Evolutionary conservation across 2,888 invertebrate species (phyloP).

Genomic region (Troilus luridus): DNA sequence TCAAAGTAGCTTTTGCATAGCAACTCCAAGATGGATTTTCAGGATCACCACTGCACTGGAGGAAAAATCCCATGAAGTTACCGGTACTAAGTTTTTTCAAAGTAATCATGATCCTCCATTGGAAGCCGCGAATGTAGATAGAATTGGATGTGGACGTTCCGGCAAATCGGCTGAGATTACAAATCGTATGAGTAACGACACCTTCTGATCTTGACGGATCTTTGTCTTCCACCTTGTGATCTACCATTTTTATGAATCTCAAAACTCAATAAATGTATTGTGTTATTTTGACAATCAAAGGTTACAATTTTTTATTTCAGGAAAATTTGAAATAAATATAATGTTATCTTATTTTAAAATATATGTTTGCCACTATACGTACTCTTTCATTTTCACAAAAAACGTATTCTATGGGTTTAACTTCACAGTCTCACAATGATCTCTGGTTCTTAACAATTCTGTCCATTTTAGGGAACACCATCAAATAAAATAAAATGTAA

Average conservation of each 20-base stretch:
- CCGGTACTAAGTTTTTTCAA: neutral
- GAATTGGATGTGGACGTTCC: neutral
- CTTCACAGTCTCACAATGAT: neutral
- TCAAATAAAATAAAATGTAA: neutral
- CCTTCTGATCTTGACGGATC: slow-evolving; percentile 10
- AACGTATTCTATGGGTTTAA: neutral
- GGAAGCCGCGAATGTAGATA: neutral
- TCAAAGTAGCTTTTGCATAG: slow-evolving; percentile 94
- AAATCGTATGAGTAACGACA: neutral
- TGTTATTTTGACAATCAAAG: neutral
- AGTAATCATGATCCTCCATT: neutral
- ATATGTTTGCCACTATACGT: neutral
- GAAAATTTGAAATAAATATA: neutral
- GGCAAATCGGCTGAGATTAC: neutral
- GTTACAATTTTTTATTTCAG: neutral
- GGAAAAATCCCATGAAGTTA: slow-evolving; percentile 67
- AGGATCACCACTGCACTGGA: slow-evolving; percentile 98
- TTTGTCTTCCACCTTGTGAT: neutral
- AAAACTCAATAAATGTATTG: neutral
- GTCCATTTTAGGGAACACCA: neutral
- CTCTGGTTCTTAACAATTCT: neutral
- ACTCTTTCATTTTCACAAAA: neutral
- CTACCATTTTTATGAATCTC: neutral
- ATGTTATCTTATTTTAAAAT: neutral
- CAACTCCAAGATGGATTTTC: slow-evolving; percentile 99